Evolutionary conservation across 2,888 invertebrate genomes (phyloP), one percentile per base, ranked within the genome.

Genomic region (Nemoura dubitans): DNA sequence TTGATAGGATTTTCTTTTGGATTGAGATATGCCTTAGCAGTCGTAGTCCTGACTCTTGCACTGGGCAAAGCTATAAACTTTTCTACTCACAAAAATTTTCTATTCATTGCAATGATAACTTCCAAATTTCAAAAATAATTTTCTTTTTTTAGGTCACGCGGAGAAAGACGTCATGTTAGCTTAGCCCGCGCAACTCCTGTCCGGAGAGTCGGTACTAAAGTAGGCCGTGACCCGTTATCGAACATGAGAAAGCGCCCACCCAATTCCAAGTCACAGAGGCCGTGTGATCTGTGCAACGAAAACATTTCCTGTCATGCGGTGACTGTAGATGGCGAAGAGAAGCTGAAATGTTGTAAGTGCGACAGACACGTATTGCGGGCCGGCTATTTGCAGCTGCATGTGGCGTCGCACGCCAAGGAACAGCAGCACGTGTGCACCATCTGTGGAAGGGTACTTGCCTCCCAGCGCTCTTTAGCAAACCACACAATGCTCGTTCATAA

Each of bases 381-480:
- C 28, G 76, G 77, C 25, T 80, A 84, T 16, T 30, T 86, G 30
- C 29, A 59, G 5, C 6, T 42, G 5, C 86, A 86, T 29, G 29
- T 78, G 29, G 85, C 83, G 28, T 25, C 59, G 6, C 85, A 85
- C 29, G 27, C 28, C n/a, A 0, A 26, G 43, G 0, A 36, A 14
- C 81, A 86, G 26, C n/a, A 59, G 59, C 85, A 84, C 78, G 76
- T 84, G 27, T 87, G 87, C 77, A 30, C 81, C 14, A 42, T 84
- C 14, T 87, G 87, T 76, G 86, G 83, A 27, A 87, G 85, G 42
- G 16, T 27, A 10, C 86, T 87, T 85, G 14, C 85, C 29, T 80
- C 86, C 16, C 81, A 83, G 26, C 29, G 26, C 16, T n/a, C 83
- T 0, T 36, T 83, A 6, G 26, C 29, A 25, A 85, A 82, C 25